Base-by-base conservation (phyloP, 1,140 invertebrate genomes). In the Homalodisca vitripennis region DNA sequence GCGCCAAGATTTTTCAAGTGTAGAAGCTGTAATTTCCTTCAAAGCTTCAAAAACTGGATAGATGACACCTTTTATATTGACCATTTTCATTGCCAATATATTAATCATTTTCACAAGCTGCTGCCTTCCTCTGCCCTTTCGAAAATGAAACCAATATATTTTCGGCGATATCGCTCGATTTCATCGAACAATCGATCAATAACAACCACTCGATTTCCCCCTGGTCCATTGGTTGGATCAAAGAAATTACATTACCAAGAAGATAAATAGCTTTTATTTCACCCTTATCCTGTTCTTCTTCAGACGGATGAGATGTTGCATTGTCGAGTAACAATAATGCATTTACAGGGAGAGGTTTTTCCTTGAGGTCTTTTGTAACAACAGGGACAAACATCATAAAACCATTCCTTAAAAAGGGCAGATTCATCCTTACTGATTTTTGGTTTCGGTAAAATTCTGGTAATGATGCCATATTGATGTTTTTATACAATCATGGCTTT, bases 171-270 rank as follows among this genome's bases (percentile, higher is more conserved):
- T 60, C 48, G 6, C n/a, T 22, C 3, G 3, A 20, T 51, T n/a
- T n/a, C n/a, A n/a, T n/a, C n/a, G n/a, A n/a, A n/a, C n/a, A n/a
- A n/a, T n/a, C n/a, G n/a, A n/a, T n/a, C n/a, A n/a, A n/a, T n/a
- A n/a, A n/a, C n/a, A 51, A 22, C 48, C 48, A 27, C 26, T 60
- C 24, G 29, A 60, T 31, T 22, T 26, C 26, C 29, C 29, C 55
- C 74, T 80, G 78, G 74, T 83, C 79, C 77, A 82, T 79, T n/a
- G 80, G 78, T 71, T 84, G 81, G 14, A 83, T 67, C 57, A 79
- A 72, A 22, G 76, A 73, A 30, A 80, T 82, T 12, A 77, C 78
- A 72, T 84, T 83, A 29, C 79, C 73, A 41, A 81, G 80, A 27
- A 83, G 71, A 74, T 79, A 26, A 26, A 82, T 20, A 76, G 74